These are phyloP conservation scores for Platerodrilus igneus DNA, from an alignment of 2,888 invertebrate species.

Conservation along the genomic window DNA sequence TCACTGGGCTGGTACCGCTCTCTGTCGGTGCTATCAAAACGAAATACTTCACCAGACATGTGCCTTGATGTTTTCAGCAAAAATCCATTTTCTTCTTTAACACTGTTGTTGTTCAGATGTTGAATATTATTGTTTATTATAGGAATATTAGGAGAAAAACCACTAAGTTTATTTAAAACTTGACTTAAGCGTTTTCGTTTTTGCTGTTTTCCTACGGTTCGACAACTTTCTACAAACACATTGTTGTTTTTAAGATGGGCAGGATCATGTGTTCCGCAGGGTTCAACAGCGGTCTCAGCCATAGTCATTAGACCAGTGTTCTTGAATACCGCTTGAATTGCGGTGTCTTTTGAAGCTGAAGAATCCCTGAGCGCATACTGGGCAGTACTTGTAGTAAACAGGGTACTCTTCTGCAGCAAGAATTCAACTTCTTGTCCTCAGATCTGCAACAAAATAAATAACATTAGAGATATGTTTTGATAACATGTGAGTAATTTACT, in stretches of 20 bases:
- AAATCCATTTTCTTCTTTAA: conserved; percentile 35
- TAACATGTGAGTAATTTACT: too few species aligned
- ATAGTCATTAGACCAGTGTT: conserved; percentile 63
- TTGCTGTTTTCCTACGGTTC: conserved; percentile 60
- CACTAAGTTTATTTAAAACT: conserved; percentile 70
- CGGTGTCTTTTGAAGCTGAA: too few species aligned
- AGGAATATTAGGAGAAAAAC: conserved; percentile 39
- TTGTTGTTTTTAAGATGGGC: conserved; percentile 55
- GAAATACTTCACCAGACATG: conserved; percentile 49
- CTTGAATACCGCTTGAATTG: conserved; percentile 56
- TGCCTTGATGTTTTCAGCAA: conserved; percentile 41
- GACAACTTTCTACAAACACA: conserved; percentile 58
- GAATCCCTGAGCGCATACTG: too few species aligned
- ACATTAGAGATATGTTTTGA: too few species aligned
- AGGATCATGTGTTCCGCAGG: conserved; percentile 48
- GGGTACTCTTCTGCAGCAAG: too few species aligned
- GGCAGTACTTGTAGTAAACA: too few species aligned
- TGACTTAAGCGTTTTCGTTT: conserved; percentile 77
- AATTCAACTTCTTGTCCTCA: too few species aligned
- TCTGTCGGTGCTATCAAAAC: conserved; percentile 49
- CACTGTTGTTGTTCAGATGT: conserved; percentile 43
- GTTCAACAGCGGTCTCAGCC: conserved; percentile 62
- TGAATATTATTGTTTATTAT: conserved; percentile 51
- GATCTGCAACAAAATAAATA: too few species aligned
- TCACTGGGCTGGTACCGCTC: conserved; percentile 47